Evolutionary conservation across 2,113 vertebrate genomes (phyloP).

Genomic region (Monopterus albus): DNA sequence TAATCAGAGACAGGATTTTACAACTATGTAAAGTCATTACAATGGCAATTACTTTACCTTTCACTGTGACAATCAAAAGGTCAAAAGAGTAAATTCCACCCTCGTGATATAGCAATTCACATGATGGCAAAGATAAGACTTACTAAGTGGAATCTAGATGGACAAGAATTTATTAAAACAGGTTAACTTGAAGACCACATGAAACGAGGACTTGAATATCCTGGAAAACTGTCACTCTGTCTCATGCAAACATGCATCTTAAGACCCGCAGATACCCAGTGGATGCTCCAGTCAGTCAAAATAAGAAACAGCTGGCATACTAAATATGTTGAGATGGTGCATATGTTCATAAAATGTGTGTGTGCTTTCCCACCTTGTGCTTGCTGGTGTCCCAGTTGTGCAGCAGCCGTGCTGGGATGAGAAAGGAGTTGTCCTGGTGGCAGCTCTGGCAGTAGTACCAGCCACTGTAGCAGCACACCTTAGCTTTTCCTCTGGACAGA

Average conservation of each 20-base stretch:
- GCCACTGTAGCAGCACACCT: conserved; percentile 97
- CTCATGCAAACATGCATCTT: neutral
- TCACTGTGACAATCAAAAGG: no score
- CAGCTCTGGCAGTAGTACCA: conserved; percentile 97
- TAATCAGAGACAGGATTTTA: no score
- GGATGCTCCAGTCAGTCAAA: neutral
- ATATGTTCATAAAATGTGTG: neutral
- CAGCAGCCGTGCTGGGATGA: conserved; percentile 95
- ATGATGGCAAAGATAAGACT: no score
- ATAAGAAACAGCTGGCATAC: neutral
- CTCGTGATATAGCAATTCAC: no score
- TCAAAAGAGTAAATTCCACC: no score
- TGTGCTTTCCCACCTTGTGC: conserved; percentile 88
- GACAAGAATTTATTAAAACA: no score
- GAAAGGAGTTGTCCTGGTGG: conserved; percentile 94
- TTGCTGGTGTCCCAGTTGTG: conserved; percentile 98
- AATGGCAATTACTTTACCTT: no score
- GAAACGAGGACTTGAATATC: neutral
- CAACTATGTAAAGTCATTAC: no score
- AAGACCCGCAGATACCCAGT: neutral
- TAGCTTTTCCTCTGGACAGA: conserved; percentile 91
- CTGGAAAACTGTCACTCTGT: neutral
- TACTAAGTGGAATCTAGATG: neutral
- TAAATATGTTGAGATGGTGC: no score
- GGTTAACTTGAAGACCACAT: no score